phyloP scores from a whole-genome alignment of 2,888 invertebrate genomes.

The Lathronympha strigana region DNA sequence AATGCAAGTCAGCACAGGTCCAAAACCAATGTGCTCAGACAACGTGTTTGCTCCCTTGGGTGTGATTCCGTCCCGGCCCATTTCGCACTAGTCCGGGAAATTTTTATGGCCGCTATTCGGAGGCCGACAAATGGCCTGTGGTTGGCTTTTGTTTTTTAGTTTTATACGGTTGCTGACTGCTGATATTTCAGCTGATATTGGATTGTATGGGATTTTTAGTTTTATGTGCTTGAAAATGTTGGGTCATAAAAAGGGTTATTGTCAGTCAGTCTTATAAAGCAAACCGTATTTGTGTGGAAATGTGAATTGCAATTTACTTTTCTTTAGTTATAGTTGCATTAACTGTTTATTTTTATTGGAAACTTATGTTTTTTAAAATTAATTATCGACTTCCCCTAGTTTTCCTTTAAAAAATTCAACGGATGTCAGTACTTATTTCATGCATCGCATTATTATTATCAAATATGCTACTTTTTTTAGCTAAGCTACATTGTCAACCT shows the following conservation, averaged over 20 bases:
- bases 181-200: conserved; percentile 25
- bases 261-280: background rate
- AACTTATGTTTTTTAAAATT: too few species aligned
- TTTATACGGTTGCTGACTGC: conserved; percentile 30
- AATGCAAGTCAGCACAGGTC: conserved; percentile 16
- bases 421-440: too few species aligned
- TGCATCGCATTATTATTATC: too few species aligned
- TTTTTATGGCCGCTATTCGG: conserved; percentile 39
- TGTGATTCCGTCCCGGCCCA: conserved; percentile 25
- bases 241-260: background rate
- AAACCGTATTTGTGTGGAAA: too few species aligned
- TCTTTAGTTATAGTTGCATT: too few species aligned
- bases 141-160: conserved; percentile 38
- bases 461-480: too few species aligned
- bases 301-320: too few species aligned
- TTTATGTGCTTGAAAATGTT: conserved; percentile 4
- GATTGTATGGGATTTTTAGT: background rate
- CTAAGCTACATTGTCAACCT: too few species aligned
- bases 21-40: conserved; percentile 33
- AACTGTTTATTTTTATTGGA: too few species aligned
- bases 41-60: conserved; percentile 34
- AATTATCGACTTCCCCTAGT: too few species aligned
- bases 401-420: too few species aligned
- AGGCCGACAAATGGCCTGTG: conserved; percentile 34
- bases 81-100: conserved; percentile 34